Conservation (phyloP, 2,888 invertebrate genomes). For the Phasia obesa region DNA sequence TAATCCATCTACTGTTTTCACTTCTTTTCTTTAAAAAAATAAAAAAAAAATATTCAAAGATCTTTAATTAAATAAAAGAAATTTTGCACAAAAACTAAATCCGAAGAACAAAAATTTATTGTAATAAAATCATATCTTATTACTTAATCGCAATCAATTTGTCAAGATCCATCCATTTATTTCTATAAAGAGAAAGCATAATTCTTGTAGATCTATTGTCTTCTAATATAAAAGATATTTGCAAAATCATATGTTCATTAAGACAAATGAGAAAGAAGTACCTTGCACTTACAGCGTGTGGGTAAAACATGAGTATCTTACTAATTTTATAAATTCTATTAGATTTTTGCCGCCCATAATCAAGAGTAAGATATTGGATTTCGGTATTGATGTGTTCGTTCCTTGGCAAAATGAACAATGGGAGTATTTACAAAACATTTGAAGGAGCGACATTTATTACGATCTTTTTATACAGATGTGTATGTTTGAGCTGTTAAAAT, state of each 20-base stretch:
- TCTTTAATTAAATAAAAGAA: constrained; percentile 24
- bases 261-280: constrained; percentile 1
- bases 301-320: constrained; percentile 56
- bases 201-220: constrained; percentile 32
- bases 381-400: constrained; percentile 9
- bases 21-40: constrained; percentile 29
- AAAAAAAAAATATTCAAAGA: constrained; percentile 3
- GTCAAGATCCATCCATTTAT: constrained; percentile 40
- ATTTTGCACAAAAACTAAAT: constrained; percentile 16
- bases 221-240: constrained; percentile 18
- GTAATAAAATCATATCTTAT: constrained; percentile 63
- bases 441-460: constrained; percentile 11
- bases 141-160: constrained; percentile 71
- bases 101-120: constrained; percentile 18
- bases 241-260: constrained; percentile 29
- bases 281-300: constrained; percentile 62
- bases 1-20: constrained; percentile 43
- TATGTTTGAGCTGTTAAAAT: constrained; percentile 42
- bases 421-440: constrained; percentile 57
- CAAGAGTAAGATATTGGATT: constrained; percentile 21
- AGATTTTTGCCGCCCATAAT: constrained; percentile 60
- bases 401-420: constrained; percentile 40
- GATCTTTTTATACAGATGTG: constrained; percentile 11
- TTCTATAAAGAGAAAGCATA: neutral
- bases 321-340: constrained; percentile 63